Evolutionary conservation across 2,888 invertebrate species (phyloP), one percentile per base, ranked within the genome.

Genomic region (Oxyscelio sp.): DNA sequence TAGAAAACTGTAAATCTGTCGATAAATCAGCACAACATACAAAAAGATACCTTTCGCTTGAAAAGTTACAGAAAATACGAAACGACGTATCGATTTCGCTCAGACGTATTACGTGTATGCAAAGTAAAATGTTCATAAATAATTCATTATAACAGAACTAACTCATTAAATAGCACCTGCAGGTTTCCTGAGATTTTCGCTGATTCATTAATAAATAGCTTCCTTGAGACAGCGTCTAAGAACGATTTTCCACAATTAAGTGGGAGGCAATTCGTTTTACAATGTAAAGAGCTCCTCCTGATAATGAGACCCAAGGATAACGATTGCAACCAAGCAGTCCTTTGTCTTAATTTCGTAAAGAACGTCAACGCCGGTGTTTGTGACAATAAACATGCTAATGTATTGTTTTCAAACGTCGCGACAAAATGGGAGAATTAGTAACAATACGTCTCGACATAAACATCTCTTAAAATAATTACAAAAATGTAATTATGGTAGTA

Each of bases 151-250:
- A 45, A 34, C 27, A n/a, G 58, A 31, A 13, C 17, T n/a, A 45
- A 24, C 65, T 45, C 27, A 6, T 59, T 43, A 31, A 77, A 59
- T 50, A 27, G 65, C 56, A 75, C 24, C 21, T 59, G 45, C 58
- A 19, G 6, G 34, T 52, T 77, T 66, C 40, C 31, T 40, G 27
- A 40, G 27, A 52, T 80, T 71, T 73, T 59, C 34, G 50, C 56
- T 58, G 65, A 79, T 65, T 73, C 71, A 73, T 73, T 56, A 65
- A 71, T 71, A 66, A 58, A 19, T 71, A 73, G 65, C 52, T 80
- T 73, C 80, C 66, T 59, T 73, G 66, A 66, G 58, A 63, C 27
- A n/a, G 50, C 40, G 56, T 31, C 56, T 54, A 21, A 56, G 50
- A 48, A 80, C 31, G 59, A 52, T 52, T 52, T 73, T 73, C 59